Evolutionary conservation across 2,888 invertebrate species (phyloP), one percentile per base, ranked within the genome.

Genomic region (Anoplius nigerrimus): DNA sequence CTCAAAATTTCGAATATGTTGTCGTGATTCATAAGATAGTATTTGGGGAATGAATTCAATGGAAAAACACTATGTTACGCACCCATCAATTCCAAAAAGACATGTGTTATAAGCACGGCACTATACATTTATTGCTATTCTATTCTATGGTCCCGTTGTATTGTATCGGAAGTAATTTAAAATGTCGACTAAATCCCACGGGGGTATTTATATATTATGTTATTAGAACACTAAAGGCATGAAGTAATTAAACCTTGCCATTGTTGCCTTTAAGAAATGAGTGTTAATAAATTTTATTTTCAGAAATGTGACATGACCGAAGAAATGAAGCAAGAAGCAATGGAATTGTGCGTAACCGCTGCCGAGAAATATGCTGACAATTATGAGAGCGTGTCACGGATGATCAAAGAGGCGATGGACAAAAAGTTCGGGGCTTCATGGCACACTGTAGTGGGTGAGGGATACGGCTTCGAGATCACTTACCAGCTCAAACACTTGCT

Each of bases 371-470:
- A 91, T 85, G 88, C 91, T 0, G 87, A 90, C 55, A 93, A 93
- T 84, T 92, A 93, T 86, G 93, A 93, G 88, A 90, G 89, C 77
- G 93, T 93, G 11, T 92, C 93, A 22, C 90, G 90, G 75, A 90
- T 92, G 90, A 93, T 93, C 62, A 93, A 93, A 86, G 93, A 93
- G 78, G 90, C 91, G 22, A 90, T 93, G 91, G 93, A 93, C 84
- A 92, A 92, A 82, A 92, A 92, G 79, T 93, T 92, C 87, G 93
- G 93, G 24, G 91, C 92, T 15, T 91, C 92, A 3, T 93, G 93
- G 93, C 93, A 93, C 81, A 92, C 91, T 0, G 92, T 93, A 0
- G 92, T 93, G 5, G 93, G 93, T 3, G 93, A 93, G 88, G 92
- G 92, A 15, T 93, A 91, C 84, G 93, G 93, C 13, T 92, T 93